Conservation (phyloP, 2,797 vertebrate species). For the Ctenopoma multispine region DNA sequence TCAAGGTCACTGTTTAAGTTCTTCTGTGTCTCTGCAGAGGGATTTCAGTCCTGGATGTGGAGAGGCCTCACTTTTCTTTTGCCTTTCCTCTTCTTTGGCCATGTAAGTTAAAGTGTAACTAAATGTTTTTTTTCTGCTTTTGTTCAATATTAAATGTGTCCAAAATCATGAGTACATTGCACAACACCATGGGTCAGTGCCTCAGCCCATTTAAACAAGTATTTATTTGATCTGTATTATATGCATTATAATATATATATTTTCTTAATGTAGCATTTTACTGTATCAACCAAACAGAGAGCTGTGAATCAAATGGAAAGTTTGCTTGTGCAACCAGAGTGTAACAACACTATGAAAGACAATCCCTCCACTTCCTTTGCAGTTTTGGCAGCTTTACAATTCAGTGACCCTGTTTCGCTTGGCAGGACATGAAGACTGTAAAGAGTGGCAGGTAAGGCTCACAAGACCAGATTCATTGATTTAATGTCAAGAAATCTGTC, state of each 20-base stretch:
- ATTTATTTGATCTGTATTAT: background rate
- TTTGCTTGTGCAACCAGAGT: background rate
- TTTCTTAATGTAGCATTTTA: no score
- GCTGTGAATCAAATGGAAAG: background rate
- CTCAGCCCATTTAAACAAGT: background rate
- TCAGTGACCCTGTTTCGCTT: constrained; percentile 92
- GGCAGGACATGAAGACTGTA: constrained; percentile 91
- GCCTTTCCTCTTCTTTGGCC: constrained; percentile 97
- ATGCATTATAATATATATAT: background rate
- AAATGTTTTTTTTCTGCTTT: background rate
- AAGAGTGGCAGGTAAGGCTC: constrained; percentile 94
- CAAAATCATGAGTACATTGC: background rate
- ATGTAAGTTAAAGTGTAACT: constrained; percentile 86
- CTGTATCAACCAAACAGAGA: no score
- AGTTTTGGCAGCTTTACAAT: constrained; percentile 99
- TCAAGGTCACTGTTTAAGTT: constrained; percentile 27
- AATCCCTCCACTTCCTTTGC: constrained; percentile 35
- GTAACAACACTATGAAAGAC: constrained; percentile 22
- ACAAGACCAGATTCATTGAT: background rate
- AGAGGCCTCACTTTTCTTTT: constrained; percentile 96
- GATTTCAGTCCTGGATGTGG: constrained; percentile 99
- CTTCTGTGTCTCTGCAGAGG: constrained; percentile 85
- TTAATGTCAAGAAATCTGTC: constrained; percentile 6
- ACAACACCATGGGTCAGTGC: background rate
- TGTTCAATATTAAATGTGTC: background rate